Base-by-base conservation (phyloP, 2,113 vertebrate species). In the Tinamus guttatus region DNA sequence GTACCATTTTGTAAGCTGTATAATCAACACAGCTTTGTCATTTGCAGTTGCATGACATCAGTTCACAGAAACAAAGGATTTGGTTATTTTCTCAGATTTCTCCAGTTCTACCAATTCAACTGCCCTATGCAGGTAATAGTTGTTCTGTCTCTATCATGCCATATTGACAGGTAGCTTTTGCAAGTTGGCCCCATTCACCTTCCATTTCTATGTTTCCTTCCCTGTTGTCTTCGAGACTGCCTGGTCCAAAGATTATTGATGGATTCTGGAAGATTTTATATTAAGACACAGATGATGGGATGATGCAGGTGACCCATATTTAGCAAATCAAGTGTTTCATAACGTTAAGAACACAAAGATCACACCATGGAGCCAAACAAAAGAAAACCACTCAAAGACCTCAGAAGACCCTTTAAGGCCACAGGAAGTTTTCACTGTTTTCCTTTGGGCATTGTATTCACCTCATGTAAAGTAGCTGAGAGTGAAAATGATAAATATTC, bases 1-100 rank as follows among this genome's bases (percentile, higher is more conserved):
- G 1, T 0, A 0, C 11, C 13, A 38, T 79, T 89, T 63, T 2
- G 1, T 34, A 45, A 71, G 25, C 8, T 2, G 22, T 34, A 7
- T 45, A 32, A 59, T 80, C 11, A 30, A 17, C 32, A 11, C 51
- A 21, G 8, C 34, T 74, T 51, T 64, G 38, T 15, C 5, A 41
- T 64, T 75, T 58, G 40, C 28, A 32, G 47, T 59, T 78, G 17
- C 27, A 43, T 34, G 63, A 49, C 40, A 69, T 69, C 34, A 58
- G 60, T 38, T 15, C 19, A 79, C 16, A 34, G 40, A 78, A 71
- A 73, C 3, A 30, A 36, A 49, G 15, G 32, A 38, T 43, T 25
- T 69, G 13, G 10, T 59, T 43, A 20, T 45, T 75, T 65, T 58
- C 75, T 75, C 3, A 3, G 67, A 40, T 16, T 36, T 4, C 68